Base-by-base conservation (phyloP, 2,797 vertebrate species). In the Lateolabrax maculatus region DNA sequence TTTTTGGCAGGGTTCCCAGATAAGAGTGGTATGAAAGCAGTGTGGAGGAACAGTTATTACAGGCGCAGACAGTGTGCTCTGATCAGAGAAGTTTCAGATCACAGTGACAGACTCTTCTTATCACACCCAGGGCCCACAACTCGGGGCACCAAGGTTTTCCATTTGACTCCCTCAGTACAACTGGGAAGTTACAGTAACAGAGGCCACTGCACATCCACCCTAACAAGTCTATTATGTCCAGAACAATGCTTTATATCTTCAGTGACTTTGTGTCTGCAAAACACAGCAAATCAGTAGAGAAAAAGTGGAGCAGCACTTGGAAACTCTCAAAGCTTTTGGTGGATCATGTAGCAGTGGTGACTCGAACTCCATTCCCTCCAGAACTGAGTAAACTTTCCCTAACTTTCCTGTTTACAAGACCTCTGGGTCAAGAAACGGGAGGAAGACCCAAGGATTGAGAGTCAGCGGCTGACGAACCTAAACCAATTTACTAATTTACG, bases 1-100 rank as follows among this genome's bases (percentile, higher is more conserved):
- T 86, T 88, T 94, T 93, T 95, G 95, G 94, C 94, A 41, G 53
- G 25, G 75, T 81, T 95, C 94, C 94, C 92, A 76, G 94, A 90
- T 86, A 93, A 93, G 80, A 90, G 81, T 88, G 87, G 90, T 83
- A 79, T 91, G 81, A 92, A 90, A 87, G 90, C 78, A 75, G 83
- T 55, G 56, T 77, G 82, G 77, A 88, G 87, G 79, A 93, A 80
- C 75, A 76, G 87, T 91, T 91, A 92, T 93, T 93, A 83, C 84
- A 88, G 89, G 75, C 90, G 83, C 84, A 88, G 89, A 74, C 90
- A 75, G 83, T 46, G 79, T 82, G 79, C 86, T 90, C 85, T 75
- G 88, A 92, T 94, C 90, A 93, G 71, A 90, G 75, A 78, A 74
- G 9, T 80, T 91, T 94, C 88, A 89, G 77, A 93, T 93, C 90